phyloP scores from a whole-genome alignment of 1,140 invertebrate genomes.

The Chelonus insularis region DNA sequence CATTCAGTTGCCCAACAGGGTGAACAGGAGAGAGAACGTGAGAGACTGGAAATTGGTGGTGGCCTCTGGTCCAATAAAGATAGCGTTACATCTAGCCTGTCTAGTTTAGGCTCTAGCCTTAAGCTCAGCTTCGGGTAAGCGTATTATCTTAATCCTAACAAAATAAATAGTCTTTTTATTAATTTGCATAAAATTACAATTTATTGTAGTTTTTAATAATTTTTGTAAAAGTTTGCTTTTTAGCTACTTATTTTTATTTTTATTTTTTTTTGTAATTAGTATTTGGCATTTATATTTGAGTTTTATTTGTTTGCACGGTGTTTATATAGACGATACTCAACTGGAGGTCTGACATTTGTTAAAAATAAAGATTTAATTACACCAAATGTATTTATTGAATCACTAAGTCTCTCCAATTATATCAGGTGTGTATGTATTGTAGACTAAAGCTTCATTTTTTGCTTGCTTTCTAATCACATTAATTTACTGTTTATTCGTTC shows the following conservation, averaged over 20 bases:
- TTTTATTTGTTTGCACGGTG: constrained; percentile 23
- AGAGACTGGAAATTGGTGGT: constrained; percentile 51
- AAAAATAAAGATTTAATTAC: constrained; percentile 55
- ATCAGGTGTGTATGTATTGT: constrained; percentile 51
- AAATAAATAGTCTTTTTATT: neutral
- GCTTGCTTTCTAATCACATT: neutral
- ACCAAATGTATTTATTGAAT: constrained; percentile 54
- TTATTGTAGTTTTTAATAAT: neutral
- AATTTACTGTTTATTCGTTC: neutral
- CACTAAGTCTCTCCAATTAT: constrained; percentile 54
- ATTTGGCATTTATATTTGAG: constrained; percentile 39
- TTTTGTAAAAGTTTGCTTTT: no score
- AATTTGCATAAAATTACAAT: neutral
- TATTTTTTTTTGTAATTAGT: constrained; percentile 5
- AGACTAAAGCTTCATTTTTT: constrained; percentile 2
- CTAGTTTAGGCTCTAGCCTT: constrained; percentile 75
- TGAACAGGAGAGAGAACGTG: constrained; percentile 55
- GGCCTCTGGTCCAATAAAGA: constrained; percentile 60
- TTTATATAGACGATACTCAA: constrained; percentile 53
- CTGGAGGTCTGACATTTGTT: constrained; percentile 51
- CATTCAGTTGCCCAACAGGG: constrained; percentile 56
- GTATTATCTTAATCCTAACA: constrained; percentile 5
- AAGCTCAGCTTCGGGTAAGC: constrained; percentile 83
- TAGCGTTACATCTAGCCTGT: constrained; percentile 74
- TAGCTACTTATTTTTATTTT: constrained; percentile 7